Percentiles rank a stretch among this genome's conserved stretches.
These are phyloP conservation scores for Rhynchomys soricoides DNA, from an alignment of 2,113 vertebrate genomes.

Conservation along the genomic window DNA sequence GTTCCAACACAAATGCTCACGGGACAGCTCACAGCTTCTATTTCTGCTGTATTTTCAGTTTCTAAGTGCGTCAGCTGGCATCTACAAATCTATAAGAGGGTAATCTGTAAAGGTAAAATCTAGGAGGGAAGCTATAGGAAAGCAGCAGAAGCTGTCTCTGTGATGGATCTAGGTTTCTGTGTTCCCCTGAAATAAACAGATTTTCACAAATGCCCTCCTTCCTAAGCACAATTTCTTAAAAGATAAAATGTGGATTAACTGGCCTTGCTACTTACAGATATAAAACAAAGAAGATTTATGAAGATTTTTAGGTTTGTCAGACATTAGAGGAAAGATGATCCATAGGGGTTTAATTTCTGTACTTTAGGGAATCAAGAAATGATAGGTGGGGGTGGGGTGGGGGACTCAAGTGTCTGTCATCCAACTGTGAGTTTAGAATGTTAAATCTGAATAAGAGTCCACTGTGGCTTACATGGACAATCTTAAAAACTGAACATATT, in stretches of 20 bases:
- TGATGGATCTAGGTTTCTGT: not conserved
- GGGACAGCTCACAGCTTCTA: too few relatives aligned
- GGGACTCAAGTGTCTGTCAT: not conserved
- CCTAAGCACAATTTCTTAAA: conserved; percentile 18
- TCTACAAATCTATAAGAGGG: not conserved
- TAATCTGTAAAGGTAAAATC: too few relatives aligned
- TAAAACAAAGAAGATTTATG: not conserved
- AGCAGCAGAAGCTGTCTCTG: not conserved
- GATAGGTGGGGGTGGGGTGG: not conserved
- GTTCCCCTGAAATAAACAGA: conserved; percentile 8
- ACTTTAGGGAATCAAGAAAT: not conserved
- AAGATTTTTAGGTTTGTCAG: not conserved
- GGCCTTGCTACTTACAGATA: not conserved
- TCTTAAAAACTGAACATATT: not conserved
- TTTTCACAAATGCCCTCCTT: not conserved
- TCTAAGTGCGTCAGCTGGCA: not conserved
- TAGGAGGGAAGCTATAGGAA: not conserved
- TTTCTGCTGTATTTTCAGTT: not conserved
- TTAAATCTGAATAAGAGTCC: conserved; percentile 17
- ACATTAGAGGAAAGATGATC: not conserved
- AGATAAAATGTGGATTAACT: not conserved
- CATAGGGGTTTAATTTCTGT: not conserved
- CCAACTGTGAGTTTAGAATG: not conserved
- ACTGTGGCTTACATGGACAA: conserved; percentile 4
- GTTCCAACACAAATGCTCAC: not conserved